A percentile compares a stretch with the other conserved stretches of the same genome.
Evolutionary conservation across 2,888 invertebrate species (phyloP).

Genomic region (Aricia artaxerxes): DNA sequence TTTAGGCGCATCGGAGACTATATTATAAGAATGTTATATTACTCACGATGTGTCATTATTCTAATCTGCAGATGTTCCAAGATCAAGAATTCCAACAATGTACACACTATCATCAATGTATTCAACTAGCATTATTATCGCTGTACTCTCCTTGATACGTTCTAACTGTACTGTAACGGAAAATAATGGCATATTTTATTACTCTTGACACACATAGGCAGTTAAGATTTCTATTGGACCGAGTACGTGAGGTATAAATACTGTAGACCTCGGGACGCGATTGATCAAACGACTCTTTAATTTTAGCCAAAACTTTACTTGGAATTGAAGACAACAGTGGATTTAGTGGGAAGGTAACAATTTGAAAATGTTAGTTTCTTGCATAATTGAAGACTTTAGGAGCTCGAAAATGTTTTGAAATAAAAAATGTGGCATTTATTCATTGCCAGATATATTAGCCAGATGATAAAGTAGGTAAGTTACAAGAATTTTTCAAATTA

Average conservation of each 20-base stretch:
- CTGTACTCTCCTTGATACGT: not conserved
- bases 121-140: not conserved
- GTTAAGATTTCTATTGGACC: conserved; percentile 23
- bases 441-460: too few relatives aligned
- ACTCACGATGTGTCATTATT: not conserved
- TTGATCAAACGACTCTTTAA: not conserved
- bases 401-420: too few relatives aligned
- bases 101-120: conserved; percentile 8
- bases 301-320: not conserved
- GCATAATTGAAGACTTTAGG: too few relatives aligned
- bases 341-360: too few relatives aligned
- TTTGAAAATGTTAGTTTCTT: too few relatives aligned
- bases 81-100: conserved; percentile 10
- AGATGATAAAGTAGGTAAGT: too few relatives aligned
- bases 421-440: too few relatives aligned
- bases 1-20: too few relatives aligned
- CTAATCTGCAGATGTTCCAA: conserved; percentile 6
- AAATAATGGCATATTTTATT: conserved; percentile 28
- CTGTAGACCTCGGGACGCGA: conserved; percentile 6
- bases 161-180: conserved; percentile 10
- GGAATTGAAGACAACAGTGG: not conserved
- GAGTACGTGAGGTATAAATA: not conserved
- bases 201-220: conserved; percentile 26
- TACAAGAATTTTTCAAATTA: too few relatives aligned
- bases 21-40: not conserved